Percentiles rank a stretch among this genome's conserved stretches.
phyloP scores from a whole-genome alignment of 2,113 vertebrate species.

The Rhinogobius similis region DNA sequence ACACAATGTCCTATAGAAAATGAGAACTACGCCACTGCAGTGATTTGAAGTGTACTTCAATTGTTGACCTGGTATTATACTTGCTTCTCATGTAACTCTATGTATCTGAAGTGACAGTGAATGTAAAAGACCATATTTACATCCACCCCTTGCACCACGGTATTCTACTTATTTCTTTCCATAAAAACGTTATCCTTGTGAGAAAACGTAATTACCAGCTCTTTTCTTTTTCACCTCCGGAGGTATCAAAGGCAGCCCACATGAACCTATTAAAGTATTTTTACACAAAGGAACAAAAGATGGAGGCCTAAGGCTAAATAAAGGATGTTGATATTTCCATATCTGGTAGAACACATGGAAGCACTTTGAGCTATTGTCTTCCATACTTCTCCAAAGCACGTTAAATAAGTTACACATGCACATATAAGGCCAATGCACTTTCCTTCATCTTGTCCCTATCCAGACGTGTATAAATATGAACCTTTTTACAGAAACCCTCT shows the following conservation, averaged over 20 bases:
- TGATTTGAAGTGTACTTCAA: background rate
- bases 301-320: constrained; percentile 27
- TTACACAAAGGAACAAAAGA: constrained; percentile 27
- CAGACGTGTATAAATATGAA: constrained; percentile 22
- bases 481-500: constrained; percentile 40
- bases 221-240: constrained; percentile 12
- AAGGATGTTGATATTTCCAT: constrained; percentile 46
- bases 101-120: background rate
- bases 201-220: background rate
- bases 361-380: constrained; percentile 40
- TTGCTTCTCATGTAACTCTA: background rate
- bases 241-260: constrained; percentile 12
- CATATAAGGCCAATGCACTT: constrained; percentile 19
- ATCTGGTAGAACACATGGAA: constrained; percentile 53
- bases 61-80: background rate
- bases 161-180: background rate
- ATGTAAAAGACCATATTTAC: background rate
- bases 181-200: constrained; percentile 5
- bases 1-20: constrained; percentile 28
- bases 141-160: background rate
- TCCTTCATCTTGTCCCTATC: constrained; percentile 8
- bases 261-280: constrained; percentile 19
- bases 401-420: constrained; percentile 58
- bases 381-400: constrained; percentile 44
- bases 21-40: constrained; percentile 15